Evolutionary conservation across 2,888 invertebrate species (phyloP).

Genomic region (Automeris io): DNA sequence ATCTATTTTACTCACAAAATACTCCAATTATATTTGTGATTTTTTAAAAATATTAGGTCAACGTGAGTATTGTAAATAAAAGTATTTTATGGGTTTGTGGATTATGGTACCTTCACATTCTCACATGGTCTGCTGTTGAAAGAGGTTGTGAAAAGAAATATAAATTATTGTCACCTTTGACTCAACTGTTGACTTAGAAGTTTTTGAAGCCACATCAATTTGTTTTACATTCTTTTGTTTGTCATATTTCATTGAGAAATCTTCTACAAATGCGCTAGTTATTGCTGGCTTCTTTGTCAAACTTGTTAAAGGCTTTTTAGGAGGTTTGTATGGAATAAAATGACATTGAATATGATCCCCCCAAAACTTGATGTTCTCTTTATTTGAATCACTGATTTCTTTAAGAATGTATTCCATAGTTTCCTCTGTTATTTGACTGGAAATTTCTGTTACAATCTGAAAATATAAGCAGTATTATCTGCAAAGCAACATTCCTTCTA

Average conservation of each 20-base stretch:
- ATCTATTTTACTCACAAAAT: too few species aligned
- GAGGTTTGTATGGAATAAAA: slow-evolving; percentile 54
- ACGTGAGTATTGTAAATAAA: too few species aligned
- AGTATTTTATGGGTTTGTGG: too few species aligned
- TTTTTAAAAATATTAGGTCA: too few species aligned
- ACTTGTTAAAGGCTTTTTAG: slow-evolving; percentile 52
- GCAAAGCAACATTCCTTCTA: too few species aligned
- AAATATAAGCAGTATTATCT: slow-evolving; percentile 17
- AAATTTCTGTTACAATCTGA: slow-evolving; percentile 68
- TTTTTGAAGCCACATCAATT: slow-evolving; percentile 16
- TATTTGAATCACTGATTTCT: slow-evolving; percentile 39
- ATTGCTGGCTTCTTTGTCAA: slow-evolving; percentile 51
- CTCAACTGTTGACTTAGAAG: slow-evolving; percentile 21
- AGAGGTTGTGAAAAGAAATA: too few species aligned
- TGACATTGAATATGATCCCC: slow-evolving; percentile 63
- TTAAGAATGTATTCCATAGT: slow-evolving; percentile 61
- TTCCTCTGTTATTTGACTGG: slow-evolving; percentile 60
- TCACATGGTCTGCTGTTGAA: too few species aligned
- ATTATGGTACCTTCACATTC: too few species aligned
- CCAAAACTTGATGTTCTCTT: slow-evolving; percentile 58
- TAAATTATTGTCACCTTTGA: slow-evolving; percentile 35
- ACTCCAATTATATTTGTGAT: too few species aligned
- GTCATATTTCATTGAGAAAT: slow-evolving; percentile 72
- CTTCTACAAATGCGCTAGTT: slow-evolving; percentile 53
- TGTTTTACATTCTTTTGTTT: slow-evolving; percentile 17